Evolutionary conservation across 1,140 invertebrate species (phyloP), one percentile per base, ranked within the genome.

Genomic region (Eufriesea mexicana): DNA sequence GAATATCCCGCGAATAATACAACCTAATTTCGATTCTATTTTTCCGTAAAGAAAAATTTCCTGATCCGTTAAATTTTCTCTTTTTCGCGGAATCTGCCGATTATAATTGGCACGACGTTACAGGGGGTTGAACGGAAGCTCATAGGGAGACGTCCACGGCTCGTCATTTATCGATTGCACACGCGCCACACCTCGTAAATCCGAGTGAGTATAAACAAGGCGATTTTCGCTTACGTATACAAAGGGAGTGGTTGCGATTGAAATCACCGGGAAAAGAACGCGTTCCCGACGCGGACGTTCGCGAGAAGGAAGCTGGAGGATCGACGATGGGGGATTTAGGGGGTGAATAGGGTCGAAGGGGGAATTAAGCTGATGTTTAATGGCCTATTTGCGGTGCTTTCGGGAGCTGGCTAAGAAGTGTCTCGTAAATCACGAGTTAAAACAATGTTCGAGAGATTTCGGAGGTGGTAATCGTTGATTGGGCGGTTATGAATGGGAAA

Each of bases 131-230:
- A 66, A 42, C 9, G 20, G 1, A 42, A 12, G 9, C 18, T 12
- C 14, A 18, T 35, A 25, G 61, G 2, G 61, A 47, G 2, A 57
- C 45, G 25, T 47, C 16, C 16, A 5, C 2, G n/a, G n/a, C 20
- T 49, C 9, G n/a, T n/a, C 59, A 25, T 66, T 77, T 54, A 66
- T 77, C 49, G 61, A 54, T 28, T 45, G 47, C 23, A 42, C 23
- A 42, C 28, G 47, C 28, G 61, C 35, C 47, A 28, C 59, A 61
- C 10, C 42, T 66, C 35, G 62, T 55, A 67, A 68, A 77, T 77
- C 35, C 10, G 51, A 5, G 14, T 12, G n/a, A 67, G 16, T 77
- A 77, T 67, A 77, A 77, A 77, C 49, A 54, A 55, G 23, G 2
- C 35, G 49, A 49, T 67, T 35, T 28, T 51, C 74, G 28, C 23